Evolutionary conservation across 2,113 vertebrate species (phyloP), one percentile per base, ranked within the genome.

Genomic region (Synchiropus splendidus): DNA sequence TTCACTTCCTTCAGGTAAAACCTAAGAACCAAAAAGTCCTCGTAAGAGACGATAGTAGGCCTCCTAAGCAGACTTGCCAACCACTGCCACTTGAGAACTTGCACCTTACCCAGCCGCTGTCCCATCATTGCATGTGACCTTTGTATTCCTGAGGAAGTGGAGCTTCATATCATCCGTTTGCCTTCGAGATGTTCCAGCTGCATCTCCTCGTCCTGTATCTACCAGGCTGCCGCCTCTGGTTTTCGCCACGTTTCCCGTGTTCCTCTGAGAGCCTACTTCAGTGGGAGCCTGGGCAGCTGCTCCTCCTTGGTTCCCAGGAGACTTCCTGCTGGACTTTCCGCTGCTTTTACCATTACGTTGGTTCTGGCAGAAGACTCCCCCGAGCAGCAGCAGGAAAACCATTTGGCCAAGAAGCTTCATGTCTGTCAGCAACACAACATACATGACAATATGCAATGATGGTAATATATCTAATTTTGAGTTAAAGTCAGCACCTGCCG

Each of bases 1-100:
- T 82, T 87, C 63, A 78, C 71, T 67, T 84, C 86, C 59, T 84
- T 84, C 39, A 86, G 72, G 73, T 83, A 81, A 65, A 81, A 85
- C 49, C 84, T 87, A 58, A 11, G 42, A 60, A 64, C 74, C 36
- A 76, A 76, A 64, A 67, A 72, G 60, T 9, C 61, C 46, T 49
- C 41, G 53, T 43, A 42, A 59, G 43, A 39, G 5, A 46, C 41
- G 39, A 18, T n/a, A n/a, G n/a, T 15, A 51, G 41, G 50, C 14
- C 36, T 49, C n/a, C 48, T 36, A 57, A 63, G 45, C 35, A 47
- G 21, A 47, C 37, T 38, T 30, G 18, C 3, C 21, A 9, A n/a
- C n/a, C n/a, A n/a, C n/a, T n/a, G n/a, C n/a, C n/a, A n/a, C 8
- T 27, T 27, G 21, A 27, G 21, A 27, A 5, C n/a, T n/a, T n/a